phyloP scores from a whole-genome alignment of 2,797 vertebrate species.

The Miichthys miiuy region DNA sequence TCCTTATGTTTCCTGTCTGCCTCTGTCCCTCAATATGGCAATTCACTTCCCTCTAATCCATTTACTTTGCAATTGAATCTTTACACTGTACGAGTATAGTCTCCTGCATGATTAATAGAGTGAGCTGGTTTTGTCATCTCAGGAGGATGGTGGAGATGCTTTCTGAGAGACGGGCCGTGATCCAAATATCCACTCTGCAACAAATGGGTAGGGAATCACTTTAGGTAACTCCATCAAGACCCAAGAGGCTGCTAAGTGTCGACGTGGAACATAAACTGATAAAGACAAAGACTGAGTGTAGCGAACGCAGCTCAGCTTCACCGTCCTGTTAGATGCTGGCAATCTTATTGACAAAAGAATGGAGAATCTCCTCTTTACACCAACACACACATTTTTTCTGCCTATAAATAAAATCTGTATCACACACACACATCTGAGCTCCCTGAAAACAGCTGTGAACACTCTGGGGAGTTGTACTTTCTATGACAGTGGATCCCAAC shows the following conservation, averaged over 20 bases:
- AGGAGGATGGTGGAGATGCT: slow-evolving; percentile 71
- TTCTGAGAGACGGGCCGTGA: slow-evolving; percentile 63
- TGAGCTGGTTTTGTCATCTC: slow-evolving; percentile 75
- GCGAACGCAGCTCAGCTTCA: slow-evolving; percentile 23
- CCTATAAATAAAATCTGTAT: background rate
- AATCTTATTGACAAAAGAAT: slow-evolving; percentile 10
- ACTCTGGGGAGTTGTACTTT: background rate
- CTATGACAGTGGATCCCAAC: background rate
- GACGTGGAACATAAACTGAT: slow-evolving; percentile 61
- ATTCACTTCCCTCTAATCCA: slow-evolving; percentile 81
- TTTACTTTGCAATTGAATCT: slow-evolving; percentile 82
- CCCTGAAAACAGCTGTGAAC: background rate
- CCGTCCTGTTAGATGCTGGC: slow-evolving; percentile 6
- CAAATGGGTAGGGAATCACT: slow-evolving; percentile 74
- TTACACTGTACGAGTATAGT: slow-evolving; percentile 71
- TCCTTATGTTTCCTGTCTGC: slow-evolving; percentile 50
- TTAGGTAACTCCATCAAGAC: slow-evolving; percentile 69
- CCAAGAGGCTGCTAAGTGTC: slow-evolving; percentile 59
- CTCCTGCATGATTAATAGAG: slow-evolving; percentile 84
- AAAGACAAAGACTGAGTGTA: slow-evolving; percentile 45
- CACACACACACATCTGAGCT: background rate
- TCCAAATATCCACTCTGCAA: slow-evolving; percentile 74
- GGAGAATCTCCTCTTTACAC: background rate
- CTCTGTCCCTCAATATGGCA: slow-evolving; percentile 65
- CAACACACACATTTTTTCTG: background rate